These are phyloP conservation scores for Macroteleia sp. DNA, from an alignment of 2,888 invertebrate species.

Conservation along the genomic window DNA sequence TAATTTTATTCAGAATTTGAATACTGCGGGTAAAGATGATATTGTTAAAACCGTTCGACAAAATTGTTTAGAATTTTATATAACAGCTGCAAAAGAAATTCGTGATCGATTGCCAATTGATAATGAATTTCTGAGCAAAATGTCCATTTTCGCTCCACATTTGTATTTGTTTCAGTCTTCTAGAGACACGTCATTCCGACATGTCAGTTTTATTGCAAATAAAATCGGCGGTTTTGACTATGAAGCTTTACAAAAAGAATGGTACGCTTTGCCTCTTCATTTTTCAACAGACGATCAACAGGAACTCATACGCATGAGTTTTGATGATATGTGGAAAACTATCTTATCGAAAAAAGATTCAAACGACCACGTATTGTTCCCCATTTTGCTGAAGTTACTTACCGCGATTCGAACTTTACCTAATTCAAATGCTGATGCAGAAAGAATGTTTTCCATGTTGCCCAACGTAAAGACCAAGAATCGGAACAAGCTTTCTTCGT, in stretches of 20 bases:
- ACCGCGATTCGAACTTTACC: not conserved
- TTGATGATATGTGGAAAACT: constrained; percentile 11
- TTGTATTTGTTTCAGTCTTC: no score
- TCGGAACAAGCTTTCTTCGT: no score
- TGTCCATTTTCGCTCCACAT: not conserved
- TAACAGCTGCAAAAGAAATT: constrained; percentile 22
- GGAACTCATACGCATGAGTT: not conserved
- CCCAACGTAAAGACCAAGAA: no score
- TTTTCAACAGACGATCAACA: not conserved
- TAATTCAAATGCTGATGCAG: constrained; percentile 3
- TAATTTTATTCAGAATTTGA: not conserved
- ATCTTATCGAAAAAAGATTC: not conserved
- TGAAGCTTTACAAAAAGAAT: constrained; percentile 12
- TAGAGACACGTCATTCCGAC: not conserved
- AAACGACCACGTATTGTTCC: no score
- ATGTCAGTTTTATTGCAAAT: not conserved
- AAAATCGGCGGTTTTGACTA: constrained; percentile 10
- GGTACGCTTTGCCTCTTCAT: not conserved
- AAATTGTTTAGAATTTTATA: constrained; percentile 11
- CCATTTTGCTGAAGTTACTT: no score
- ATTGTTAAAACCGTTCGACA: not conserved
- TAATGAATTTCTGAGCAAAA: constrained; percentile 8
- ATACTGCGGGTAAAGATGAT: not conserved
- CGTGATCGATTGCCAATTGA: constrained; percentile 13
- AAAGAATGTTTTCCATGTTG: constrained; percentile 16